Evolutionary conservation across 2,113 vertebrate species (phyloP), one percentile per base, ranked within the genome.

Genomic region (Lonchura striata): DNA sequence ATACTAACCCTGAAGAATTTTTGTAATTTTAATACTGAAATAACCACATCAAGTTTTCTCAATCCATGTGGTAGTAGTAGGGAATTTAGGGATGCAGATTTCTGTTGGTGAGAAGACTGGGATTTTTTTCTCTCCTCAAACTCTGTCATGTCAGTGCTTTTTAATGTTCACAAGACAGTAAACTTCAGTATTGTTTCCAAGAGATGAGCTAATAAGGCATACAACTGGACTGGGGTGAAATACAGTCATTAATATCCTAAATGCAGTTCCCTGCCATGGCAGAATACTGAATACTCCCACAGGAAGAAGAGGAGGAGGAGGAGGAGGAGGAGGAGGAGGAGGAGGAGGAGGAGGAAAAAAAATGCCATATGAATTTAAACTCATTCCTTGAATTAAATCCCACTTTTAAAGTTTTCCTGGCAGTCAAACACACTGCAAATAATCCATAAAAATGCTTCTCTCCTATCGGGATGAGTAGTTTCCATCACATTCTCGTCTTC

Each of bases 381-480:
- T 94, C 87, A 90, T 83, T 94, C 84, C 90, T 96, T 96, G 93
- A 96, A 95, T 92, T 74, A 95, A 92, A 96, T 95, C 95, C 95
- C 92, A 96, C 71, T 93, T 86, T 81, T 82, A 86, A 92, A 93
- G 64, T 37, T 90, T 96, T 95, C 90, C 95, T 95, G 95, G 94
- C 92, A 94, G 76, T 37, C n/a, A 70, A 80, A 69, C 46, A 60
- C 28, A 7, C 78, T 70, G 78, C 76, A 90, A 77, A 54, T 69
- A 86, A 92, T 53, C 71, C 93, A 78, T 90, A 53, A 90, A 97
- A 93, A 86, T 15, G 30, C 64, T 77, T 30, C 46, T 82, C 69
- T 91, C 39, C 9, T 79, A 47, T 76, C 2, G 14, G 85, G 83
- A 92, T 6, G 21, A 71, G 81, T 18, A 0, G 11, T 78, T 93